Base-by-base conservation (phyloP, 2,113 vertebrate species). In the Nibea albiflora region DNA sequence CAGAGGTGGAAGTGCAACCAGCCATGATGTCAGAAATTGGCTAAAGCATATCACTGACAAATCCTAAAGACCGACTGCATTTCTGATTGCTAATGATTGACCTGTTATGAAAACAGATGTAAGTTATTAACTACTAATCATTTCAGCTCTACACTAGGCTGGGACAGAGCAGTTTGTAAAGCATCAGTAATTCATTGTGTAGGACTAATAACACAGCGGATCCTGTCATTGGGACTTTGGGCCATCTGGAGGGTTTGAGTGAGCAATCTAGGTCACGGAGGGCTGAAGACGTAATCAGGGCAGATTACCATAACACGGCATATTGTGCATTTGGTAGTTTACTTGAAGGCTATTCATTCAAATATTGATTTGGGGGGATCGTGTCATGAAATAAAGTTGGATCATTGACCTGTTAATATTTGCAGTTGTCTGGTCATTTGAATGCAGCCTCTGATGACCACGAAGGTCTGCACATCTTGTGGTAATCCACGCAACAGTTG, bases 201-300 rank as follows among this genome's bases (percentile, higher is more conserved):
- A 72, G 26, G 35, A 47, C 24, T 64, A 28, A 68, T 44, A 39
- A 28, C 47, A 24, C 57, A 17, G 11, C 7, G 35, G 57, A 50
- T 68, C 58, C 70, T 28, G 57, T 73, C 54, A 77, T 26, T 39
- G 1, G 39, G 78, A 61, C 63, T 77, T 71, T 66, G 50, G 62
- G 22, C 78, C 84, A 86, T 84, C 70, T 81, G 81, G 14, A 72
- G 66, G 60, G 60, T 53, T 66, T 11, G 28, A 73, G 71, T 73
- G 52, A 60, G 49, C 22, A 77, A 88, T 84, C 58, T 72, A 52
- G 86, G 83, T 90, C 71, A 84, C 84, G 74, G 58, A 76, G 80
- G 72, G 60, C 61, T 76, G 70, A 76, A 11, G 73, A 73, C 62
- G 78, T 85, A 64, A 88, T 50, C 16, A 10, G 54, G 62, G 14